These are phyloP conservation scores for Limnephilus marmoratus DNA, from an alignment of 2,888 invertebrate genomes.

Conservation along the genomic window DNA sequence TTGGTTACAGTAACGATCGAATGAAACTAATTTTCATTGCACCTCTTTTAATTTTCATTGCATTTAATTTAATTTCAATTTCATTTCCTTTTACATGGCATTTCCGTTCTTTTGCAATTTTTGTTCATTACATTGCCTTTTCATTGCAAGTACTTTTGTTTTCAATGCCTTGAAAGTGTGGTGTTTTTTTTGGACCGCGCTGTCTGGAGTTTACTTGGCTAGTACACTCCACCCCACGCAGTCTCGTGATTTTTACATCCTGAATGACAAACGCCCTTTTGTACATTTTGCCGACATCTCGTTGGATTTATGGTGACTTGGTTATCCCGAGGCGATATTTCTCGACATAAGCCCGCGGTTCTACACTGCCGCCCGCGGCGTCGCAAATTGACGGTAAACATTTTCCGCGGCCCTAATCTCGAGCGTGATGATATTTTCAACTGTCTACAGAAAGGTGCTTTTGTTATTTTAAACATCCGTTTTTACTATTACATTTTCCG, in stretches of 20 bases:
- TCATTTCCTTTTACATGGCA: too few species aligned
- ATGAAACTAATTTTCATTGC: too few species aligned
- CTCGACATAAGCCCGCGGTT: neutral
- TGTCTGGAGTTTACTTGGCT: neutral
- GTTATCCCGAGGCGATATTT: slow-evolving; percentile 53
- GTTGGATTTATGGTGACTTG: slow-evolving; percentile 59
- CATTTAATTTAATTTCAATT: too few species aligned
- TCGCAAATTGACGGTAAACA: neutral
- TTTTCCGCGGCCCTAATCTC: neutral
- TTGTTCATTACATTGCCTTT: too few species aligned
- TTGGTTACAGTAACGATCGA: too few species aligned
- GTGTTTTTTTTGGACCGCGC: neutral
- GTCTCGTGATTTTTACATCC: slow-evolving; percentile 56
- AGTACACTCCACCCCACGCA: neutral
- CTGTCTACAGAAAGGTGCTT: neutral
- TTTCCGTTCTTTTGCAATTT: too few species aligned
- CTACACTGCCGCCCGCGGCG: neutral
- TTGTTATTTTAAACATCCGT: neutral
- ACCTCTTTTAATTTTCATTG: too few species aligned
- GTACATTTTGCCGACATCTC: slow-evolving; percentile 56
- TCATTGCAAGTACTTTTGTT: too few species aligned
- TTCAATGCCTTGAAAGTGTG: neutral
- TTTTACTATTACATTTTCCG: neutral
- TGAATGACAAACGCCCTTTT: slow-evolving; percentile 57
- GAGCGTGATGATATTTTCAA: neutral